These are phyloP conservation scores for Acanthurus tractus DNA, from an alignment of 2,797 vertebrate species.

Conservation along the genomic window DNA sequence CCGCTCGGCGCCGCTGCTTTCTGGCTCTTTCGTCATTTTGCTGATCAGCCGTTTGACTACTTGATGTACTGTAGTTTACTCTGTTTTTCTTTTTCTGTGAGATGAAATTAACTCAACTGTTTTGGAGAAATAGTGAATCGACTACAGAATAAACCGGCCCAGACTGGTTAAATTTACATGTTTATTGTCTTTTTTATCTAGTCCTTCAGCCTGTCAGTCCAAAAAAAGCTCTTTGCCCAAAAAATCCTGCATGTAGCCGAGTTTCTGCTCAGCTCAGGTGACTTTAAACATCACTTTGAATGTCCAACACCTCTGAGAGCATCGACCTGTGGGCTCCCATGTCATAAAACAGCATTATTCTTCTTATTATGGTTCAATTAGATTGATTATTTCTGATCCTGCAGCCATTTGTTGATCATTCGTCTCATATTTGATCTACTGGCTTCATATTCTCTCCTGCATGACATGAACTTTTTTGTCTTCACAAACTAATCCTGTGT, in stretches of 20 bases:
- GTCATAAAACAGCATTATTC: not conserved
- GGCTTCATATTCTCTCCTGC: not conserved
- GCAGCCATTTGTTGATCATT: constrained; percentile 13
- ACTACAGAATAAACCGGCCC: not conserved
- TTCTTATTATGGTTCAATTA: constrained; percentile 19
- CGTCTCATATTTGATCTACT: constrained; percentile 9
- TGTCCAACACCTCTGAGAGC: not conserved
- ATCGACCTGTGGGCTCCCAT: not conserved
- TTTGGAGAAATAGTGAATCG: constrained; percentile 21
- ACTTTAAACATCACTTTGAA: constrained; percentile 8
- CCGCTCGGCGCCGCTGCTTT: constrained; percentile 51
- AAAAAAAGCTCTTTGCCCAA: constrained; percentile 8
- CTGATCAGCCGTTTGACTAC: constrained; percentile 71
- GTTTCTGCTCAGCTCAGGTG: not conserved
- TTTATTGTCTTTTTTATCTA: constrained; percentile 16
- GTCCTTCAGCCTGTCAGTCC: not conserved
- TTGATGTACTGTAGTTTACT: constrained; percentile 27
- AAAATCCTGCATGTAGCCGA: constrained; percentile 15
- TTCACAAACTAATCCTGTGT: no score
- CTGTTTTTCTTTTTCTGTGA: constrained; percentile 30
- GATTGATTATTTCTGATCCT: constrained; percentile 6
- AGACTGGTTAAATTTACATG: constrained; percentile 25
- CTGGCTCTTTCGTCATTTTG: constrained; percentile 78
- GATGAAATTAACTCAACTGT: constrained; percentile 38
- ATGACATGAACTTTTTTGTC: not conserved